Base-by-base conservation (phyloP, 2,888 invertebrate genomes). In the Melieria picta region DNA sequence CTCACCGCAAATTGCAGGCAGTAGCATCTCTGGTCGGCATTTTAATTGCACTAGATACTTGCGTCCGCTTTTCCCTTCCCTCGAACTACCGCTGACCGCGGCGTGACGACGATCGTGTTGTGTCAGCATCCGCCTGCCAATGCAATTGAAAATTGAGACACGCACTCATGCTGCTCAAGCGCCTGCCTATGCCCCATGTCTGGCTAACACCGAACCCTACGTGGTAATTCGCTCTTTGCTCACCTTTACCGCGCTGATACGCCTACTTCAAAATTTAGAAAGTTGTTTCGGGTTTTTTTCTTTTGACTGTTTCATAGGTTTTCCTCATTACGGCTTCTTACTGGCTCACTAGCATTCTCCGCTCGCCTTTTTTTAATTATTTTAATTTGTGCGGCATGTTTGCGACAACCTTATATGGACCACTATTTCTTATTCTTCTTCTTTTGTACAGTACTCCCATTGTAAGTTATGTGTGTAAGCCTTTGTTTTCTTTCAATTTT, bases 191-290 rank as follows among this genome's bases (percentile, higher is more conserved):
- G 30, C 30, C 47, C 10, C 30, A 6, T 30, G 10, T 5, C 7
- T 47, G 63, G 48, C 30, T 45, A 56, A 65, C 57, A 47, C 55
- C 47, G 13, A 55, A 55, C 52, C 13, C 30, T 30, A 7, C 10
- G 16, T 30, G 58, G 48, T 30, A 60, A 43, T 57, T 67, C 52
- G 67, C 67, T 67, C 67, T 60, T 58, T 48, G 58, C 60, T 67
- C 6, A 50, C 13, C 67, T 67, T 67, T 60, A 43, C 48, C 58
- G 60, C 48, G 42, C 60, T 76, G 70, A 77, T 76, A 82, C 82
- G 79, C 80, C 82, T 82, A 83, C 81, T 81, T 83, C 79, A 78
- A 77, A 61, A 78, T 80, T 82, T 83, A 82, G 82, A 82, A 82
- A 82, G 82, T 83, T 83, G 83, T 57, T 77, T 76, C 73, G 16